Evolutionary conservation across 1,140 invertebrate species (phyloP), one percentile per base, ranked within the genome.

Genomic region (Nomia melanderi): DNA sequence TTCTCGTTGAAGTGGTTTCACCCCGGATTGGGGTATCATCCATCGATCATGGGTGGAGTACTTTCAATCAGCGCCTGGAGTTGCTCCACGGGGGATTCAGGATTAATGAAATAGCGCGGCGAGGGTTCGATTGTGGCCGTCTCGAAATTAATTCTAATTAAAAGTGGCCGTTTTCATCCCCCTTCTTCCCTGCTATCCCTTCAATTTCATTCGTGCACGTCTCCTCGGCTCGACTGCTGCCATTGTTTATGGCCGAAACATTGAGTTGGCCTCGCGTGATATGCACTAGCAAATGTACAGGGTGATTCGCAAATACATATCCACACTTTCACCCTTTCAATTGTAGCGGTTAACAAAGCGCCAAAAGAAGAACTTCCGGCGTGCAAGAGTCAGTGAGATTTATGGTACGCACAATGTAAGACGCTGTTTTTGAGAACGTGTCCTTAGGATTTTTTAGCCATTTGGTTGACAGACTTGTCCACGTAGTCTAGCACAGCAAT

Each of bases 81-180:
- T 64, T n/a, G 25, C 29, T 50, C 50, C 41, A 2, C 17, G 7
- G 20, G 47, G 14, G 54, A 56, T 6, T 11, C 27, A 9, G 6
- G 17, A 29, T 73, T 73, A 53, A 73, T 29, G 60, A 56, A 74
- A 29, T 41, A 31, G 33, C 27, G 25, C 25, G n/a, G 12, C 14
- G 25, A 41, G 25, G 23, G 1, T 66, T 56, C 14, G 12, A 41
- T 63, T 36, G 31, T 25, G n/a, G 27, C 8, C 36, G 39, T 9
- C 33, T 33, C 59, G 47, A 59, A 67, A 69, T 76, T 59, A 76
- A 69, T 69, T 59, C 23, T 29, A 57, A 69, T 59, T 76, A 69
- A 59, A 69, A 60, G 23, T 11, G 25, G 29, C 44, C 23, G n/a
- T 6, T 27, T 31, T 41, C 36, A 8, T 14, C 33, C 27, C 1